Evolutionary conservation across 2,797 vertebrate species (phyloP), one percentile per base, ranked within the genome.

Genomic region (Arvicola amphibius): DNA sequence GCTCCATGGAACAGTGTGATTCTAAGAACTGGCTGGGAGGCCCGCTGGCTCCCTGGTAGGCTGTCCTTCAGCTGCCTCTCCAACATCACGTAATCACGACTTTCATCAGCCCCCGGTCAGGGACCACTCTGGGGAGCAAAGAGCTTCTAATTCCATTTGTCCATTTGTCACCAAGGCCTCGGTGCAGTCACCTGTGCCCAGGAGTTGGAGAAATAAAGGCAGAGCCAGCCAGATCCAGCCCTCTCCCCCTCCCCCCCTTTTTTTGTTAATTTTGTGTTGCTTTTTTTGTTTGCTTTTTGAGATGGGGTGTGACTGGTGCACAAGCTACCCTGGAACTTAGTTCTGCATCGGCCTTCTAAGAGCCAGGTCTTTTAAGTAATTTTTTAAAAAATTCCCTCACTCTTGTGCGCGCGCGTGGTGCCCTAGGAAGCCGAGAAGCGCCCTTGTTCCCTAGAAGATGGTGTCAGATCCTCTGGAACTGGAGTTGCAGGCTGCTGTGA

Each of bases 1-100:
- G 94, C 88, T 92, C 80, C 53, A 56, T 3, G 59, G 96, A 94
- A 88, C 87, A 87, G 95, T 78, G 88, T 92, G 91, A 85, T 93
- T 86, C 88, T 93, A 88, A 79, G 92, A 97, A 87, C 88, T 63
- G 71, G 73, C 90, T 87, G 65, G 1, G 16, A 83, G 95, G 86
- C 93, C 88, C 61, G 40, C 90, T 27, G 71, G 92, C 94, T 94
- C 63, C 59, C 32, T 25, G 43, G 93, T 7, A 76, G 83, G 95
- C 87, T 13, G 67, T 69, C 29, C 14, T 73, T 23, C 73, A 40
- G 9, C 91, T 65, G 56, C 63, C 32, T 25, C 90, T 79, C 77
- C 86, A n/a, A 27, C n/a, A 6, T 25, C 46, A 19, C 34, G 63
- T 79, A 94, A 95, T 95, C 95, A 90, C 94, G 69, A 27, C 69